These are phyloP conservation scores for Coreoperca whiteheadi DNA, from an alignment of 2,113 vertebrate genomes.

Conservation along the genomic window DNA sequence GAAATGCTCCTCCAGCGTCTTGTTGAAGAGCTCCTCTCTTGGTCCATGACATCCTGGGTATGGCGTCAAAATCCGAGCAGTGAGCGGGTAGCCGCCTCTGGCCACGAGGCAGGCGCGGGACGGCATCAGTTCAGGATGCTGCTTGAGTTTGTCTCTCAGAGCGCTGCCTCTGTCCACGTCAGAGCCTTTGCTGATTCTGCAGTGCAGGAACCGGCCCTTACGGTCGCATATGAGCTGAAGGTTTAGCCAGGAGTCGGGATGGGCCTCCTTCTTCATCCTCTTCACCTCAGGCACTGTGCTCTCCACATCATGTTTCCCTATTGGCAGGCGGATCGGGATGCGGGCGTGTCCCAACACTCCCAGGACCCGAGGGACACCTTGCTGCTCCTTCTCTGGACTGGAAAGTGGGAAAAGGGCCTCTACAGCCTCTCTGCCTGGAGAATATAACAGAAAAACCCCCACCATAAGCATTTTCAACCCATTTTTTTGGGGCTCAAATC, in stretches of 20 bases:
- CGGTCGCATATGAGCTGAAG: conserved; percentile 80
- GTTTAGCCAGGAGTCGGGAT: conserved; percentile 79
- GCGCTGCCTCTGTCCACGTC: conserved; percentile 60
- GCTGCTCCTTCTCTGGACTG: conserved; percentile 18
- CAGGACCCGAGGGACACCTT: conserved; percentile 69
- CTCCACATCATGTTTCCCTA: conserved; percentile 69
- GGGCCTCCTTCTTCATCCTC: conserved; percentile 67
- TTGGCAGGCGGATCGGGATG: conserved; percentile 78
- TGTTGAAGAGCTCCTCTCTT: conserved; percentile 79
- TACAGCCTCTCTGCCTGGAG: conserved; percentile 60
- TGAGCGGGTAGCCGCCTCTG: conserved; percentile 74
- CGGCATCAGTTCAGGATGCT: conserved; percentile 72
- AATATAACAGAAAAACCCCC: neutral
- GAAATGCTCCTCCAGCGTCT: conserved; percentile 68
- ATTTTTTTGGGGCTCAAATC: neutral
- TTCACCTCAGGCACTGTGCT: conserved; percentile 62
- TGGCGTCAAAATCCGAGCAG: conserved; percentile 75
- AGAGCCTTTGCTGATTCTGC: conserved; percentile 73
- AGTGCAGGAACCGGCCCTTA: conserved; percentile 77
- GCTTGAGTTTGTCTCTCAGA: conserved; percentile 69
- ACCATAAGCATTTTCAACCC: neutral
- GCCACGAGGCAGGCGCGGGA: conserved; percentile 77
- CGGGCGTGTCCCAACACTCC: conserved; percentile 80
- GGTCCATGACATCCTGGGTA: conserved; percentile 44
- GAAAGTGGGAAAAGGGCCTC: conserved; percentile 69